These are phyloP conservation scores for Brachycybe producta DNA, from an alignment of 2,888 invertebrate species.

Conservation along the genomic window DNA sequence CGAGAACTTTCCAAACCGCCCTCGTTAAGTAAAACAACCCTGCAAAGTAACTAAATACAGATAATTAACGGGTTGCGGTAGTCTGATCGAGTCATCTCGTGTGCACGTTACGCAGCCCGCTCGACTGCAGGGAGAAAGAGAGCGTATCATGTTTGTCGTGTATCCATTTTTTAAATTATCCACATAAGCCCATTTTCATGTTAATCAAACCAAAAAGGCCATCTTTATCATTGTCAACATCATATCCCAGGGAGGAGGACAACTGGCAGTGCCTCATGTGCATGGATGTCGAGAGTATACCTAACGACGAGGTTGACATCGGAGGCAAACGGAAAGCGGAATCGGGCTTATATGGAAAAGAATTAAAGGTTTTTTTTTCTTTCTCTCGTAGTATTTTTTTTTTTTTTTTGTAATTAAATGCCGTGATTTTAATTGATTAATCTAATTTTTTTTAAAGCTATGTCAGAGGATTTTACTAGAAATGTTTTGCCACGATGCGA, in stretches of 20 bases:
- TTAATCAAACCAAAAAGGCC: slow-evolving; percentile 4
- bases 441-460: slow-evolving; percentile 24
- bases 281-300: slow-evolving; percentile 52
- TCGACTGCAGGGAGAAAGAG: too few relatives aligned
- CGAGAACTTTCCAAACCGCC: too few relatives aligned
- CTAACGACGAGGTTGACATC: slow-evolving; percentile 39
- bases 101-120: too few relatives aligned
- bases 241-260: slow-evolving; percentile 51
- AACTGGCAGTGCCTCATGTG: slow-evolving; percentile 87
- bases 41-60: too few relatives aligned
- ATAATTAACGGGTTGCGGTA: too few relatives aligned
- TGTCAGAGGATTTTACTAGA: slow-evolving; percentile 71
- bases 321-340: slow-evolving; percentile 32
- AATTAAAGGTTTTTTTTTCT: slow-evolving; percentile 27
- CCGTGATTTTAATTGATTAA: not conserved
- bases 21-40: too few relatives aligned
- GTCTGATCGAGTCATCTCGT: too few relatives aligned
- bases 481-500: slow-evolving; percentile 79
- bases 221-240: not conserved
- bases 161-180: too few relatives aligned
- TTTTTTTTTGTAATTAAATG: not conserved
- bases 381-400: not conserved
- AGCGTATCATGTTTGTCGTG: too few relatives aligned
- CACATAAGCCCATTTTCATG: too few relatives aligned
- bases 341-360: slow-evolving; percentile 28